Evolutionary conservation across 2,797 vertebrate species (phyloP).

Genomic region (Channa striata): DNA sequence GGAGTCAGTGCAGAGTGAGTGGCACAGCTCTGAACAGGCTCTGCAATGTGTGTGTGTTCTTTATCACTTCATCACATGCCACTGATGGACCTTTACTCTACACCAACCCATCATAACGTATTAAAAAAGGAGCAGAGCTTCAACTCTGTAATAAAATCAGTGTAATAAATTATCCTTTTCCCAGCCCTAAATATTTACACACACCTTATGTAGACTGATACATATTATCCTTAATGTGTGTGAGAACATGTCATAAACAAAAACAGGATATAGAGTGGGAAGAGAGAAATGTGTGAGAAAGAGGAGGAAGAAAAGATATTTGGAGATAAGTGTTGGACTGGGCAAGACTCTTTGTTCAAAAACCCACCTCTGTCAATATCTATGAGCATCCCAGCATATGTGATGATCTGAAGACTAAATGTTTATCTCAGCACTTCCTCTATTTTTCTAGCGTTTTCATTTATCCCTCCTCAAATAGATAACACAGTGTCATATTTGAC

Average conservation of each 20-base stretch:
- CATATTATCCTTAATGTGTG: conserved; percentile 11
- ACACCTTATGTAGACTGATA: conserved; percentile 7
- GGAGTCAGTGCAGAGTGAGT: conserved; percentile 42
- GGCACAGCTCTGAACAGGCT: conserved; percentile 45
- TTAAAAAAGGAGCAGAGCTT: conserved; percentile 42
- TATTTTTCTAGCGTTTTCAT: neutral
- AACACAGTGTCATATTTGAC: conserved; percentile 52
- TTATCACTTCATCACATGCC: conserved; percentile 59
- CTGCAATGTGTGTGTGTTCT: conserved; percentile 43
- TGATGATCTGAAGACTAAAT: neutral
- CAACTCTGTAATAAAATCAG: conserved; percentile 56
- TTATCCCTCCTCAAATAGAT: conserved; percentile 23
- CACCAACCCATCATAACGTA: conserved; percentile 42
- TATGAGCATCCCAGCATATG: neutral
- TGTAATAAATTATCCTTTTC: conserved; percentile 52
- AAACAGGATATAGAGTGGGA: conserved; percentile 21
- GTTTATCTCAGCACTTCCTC: neutral
- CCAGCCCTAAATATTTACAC: conserved; percentile 29
- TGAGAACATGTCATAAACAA: conserved; percentile 26
- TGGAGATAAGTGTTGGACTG: conserved; percentile 3
- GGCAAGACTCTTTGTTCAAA: neutral
- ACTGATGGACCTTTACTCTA: conserved; percentile 35
- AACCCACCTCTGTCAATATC: conserved; percentile 14
- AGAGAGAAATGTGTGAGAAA: conserved; percentile 10
- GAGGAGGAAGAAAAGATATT: neutral